phyloP scores from a whole-genome alignment of 2,113 vertebrate genomes.

The Calyptommatus sinebrachiatus region DNA sequence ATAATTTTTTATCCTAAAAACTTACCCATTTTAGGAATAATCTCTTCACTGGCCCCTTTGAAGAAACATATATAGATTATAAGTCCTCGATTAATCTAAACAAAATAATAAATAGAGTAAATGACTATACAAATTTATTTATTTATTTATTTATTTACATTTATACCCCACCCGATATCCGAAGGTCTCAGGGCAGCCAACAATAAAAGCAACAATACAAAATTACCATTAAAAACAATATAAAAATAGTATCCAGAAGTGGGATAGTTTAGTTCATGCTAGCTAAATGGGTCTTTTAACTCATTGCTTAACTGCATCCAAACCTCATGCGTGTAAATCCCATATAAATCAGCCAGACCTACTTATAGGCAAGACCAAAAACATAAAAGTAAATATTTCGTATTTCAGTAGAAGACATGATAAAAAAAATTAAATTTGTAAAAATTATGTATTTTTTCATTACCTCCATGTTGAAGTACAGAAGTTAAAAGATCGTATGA shows the following conservation, averaged over 20 bases:
- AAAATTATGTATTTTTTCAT: background rate
- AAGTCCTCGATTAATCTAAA: slow-evolving; percentile 86
- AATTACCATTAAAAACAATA: too few relatives aligned
- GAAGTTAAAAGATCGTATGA: slow-evolving; percentile 10
- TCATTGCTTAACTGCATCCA: background rate
- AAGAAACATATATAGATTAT: slow-evolving; percentile 95
- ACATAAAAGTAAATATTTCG: too few relatives aligned
- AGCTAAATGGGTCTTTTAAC: slow-evolving; percentile 30
- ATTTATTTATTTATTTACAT: too few relatives aligned
- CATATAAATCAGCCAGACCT: background rate
- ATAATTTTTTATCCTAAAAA: slow-evolving; percentile 18
- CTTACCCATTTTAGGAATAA: slow-evolving; percentile 90
- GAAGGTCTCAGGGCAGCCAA: too few relatives aligned
- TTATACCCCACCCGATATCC: too few relatives aligned
- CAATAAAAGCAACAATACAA: too few relatives aligned
- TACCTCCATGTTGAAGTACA: slow-evolving; percentile 25
- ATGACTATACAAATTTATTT: background rate
- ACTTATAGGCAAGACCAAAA: background rate
- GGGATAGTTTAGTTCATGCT: background rate
- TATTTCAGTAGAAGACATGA: too few relatives aligned
- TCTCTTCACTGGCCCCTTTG: slow-evolving; percentile 85
- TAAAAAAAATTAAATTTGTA: too few relatives aligned
- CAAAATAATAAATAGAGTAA: slow-evolving; percentile 44
- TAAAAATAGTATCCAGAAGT: too few relatives aligned
- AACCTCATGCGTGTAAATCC: background rate